A percentile compares a stretch with the other conserved stretches of the same genome.
Evolutionary conservation across 2,888 invertebrate genomes (phyloP).

Genomic region (Selenia dentaria): DNA sequence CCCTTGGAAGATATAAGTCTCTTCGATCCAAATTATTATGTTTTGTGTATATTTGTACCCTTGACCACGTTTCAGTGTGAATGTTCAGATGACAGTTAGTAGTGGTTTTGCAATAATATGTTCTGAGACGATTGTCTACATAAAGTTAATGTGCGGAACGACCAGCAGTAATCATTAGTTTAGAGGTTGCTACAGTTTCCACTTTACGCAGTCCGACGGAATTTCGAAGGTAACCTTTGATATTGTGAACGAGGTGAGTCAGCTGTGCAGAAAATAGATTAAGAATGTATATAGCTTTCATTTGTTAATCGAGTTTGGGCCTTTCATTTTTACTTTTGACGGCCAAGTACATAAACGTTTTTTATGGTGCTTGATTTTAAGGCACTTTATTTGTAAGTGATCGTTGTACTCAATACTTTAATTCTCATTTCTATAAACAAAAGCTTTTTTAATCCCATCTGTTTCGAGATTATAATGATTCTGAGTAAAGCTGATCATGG

Average conservation of each 20-base stretch:
- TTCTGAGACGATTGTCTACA: conserved; percentile 29
- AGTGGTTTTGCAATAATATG: conserved; percentile 32
- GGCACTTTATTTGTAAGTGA: too few relatives aligned
- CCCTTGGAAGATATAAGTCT: too few relatives aligned
- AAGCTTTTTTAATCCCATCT: too few relatives aligned
- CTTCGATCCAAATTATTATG: too few relatives aligned
- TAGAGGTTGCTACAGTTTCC: conserved; percentile 11
- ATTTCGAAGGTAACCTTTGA: not conserved
- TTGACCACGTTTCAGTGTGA: conserved; percentile 57
- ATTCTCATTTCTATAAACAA: too few relatives aligned
- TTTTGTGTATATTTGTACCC: conserved; percentile 44
- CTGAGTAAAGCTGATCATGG: too few relatives aligned
- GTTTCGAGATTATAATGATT: too few relatives aligned
- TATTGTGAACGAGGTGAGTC: not conserved
- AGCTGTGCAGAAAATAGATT: not conserved
- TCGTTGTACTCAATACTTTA: too few relatives aligned
- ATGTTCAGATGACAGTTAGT: conserved; percentile 36
- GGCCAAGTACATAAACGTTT: too few relatives aligned
- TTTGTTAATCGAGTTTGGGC: too few relatives aligned
- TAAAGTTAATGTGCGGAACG: conserved; percentile 46
- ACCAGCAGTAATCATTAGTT: conserved; percentile 46
- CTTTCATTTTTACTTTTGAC: not conserved
- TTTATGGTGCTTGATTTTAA: too few relatives aligned
- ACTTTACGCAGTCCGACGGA: conserved; percentile 1
- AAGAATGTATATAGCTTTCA: not conserved